phyloP scores from a whole-genome alignment of 2,888 invertebrate species.

The Andrena camellia region DNA sequence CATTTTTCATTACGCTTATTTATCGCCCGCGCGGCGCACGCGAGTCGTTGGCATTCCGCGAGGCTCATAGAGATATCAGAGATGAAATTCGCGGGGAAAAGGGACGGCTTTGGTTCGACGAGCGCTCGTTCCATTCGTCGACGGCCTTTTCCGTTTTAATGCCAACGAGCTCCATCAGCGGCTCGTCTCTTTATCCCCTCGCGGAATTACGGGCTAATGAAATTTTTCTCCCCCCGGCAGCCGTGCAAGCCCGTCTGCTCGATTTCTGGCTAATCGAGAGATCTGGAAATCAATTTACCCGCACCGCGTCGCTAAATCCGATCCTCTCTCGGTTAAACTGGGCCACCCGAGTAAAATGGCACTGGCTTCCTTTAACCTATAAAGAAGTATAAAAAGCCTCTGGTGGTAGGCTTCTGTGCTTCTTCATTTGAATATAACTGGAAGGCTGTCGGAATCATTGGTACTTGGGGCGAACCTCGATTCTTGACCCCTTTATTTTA shows the following conservation, averaged over 20 bases:
- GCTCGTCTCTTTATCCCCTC: constrained; percentile 25
- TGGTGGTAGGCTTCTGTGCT: neutral
- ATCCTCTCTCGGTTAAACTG: constrained; percentile 35
- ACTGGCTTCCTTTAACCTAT: constrained; percentile 4
- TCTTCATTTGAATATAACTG: constrained; percentile 1
- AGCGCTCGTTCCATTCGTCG: constrained; percentile 4
- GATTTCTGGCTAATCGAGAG: constrained; percentile 49
- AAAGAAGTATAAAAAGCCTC: constrained; percentile 1
- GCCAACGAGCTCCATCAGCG: constrained; percentile 20
- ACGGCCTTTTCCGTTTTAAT: constrained; percentile 27
- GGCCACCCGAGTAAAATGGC: neutral
- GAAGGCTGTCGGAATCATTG: neutral
- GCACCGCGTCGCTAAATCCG: neutral
- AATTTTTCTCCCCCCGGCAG: constrained; percentile 30
- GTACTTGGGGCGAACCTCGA: no score
- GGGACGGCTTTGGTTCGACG: neutral
- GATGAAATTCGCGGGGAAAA: constrained; percentile 17
- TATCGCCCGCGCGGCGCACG: neutral
- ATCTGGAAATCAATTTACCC: constrained; percentile 35
- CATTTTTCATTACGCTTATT: constrained; percentile 17
- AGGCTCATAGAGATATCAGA: neutral
- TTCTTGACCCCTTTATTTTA: no score
- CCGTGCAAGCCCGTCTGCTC: constrained; percentile 2
- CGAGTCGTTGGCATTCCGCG: constrained; percentile 28
- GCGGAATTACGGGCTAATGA: constrained; percentile 46